These are phyloP conservation scores for Magallana ariakensis DNA, from an alignment of 1,140 invertebrate genomes.

Conservation along the genomic window DNA sequence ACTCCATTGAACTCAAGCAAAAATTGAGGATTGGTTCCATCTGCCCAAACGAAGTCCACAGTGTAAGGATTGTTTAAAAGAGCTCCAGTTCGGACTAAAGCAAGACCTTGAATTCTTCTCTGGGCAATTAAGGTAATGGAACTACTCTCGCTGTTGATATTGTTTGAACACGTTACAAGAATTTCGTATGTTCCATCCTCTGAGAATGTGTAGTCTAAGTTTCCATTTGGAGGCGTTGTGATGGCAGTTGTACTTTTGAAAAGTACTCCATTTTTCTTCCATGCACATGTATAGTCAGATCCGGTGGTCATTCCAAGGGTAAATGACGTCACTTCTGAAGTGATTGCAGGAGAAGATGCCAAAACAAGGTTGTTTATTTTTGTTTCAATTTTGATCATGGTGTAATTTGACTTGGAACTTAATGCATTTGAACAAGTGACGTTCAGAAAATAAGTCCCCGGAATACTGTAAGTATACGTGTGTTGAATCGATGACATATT, in stretches of 20 bases:
- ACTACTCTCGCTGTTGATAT: slow-evolving; percentile 46
- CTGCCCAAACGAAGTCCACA: slow-evolving; percentile 56
- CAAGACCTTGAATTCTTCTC: slow-evolving; percentile 60
- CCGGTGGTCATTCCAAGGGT: slow-evolving; percentile 60
- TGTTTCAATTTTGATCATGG: slow-evolving; percentile 59
- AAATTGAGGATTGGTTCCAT: slow-evolving; percentile 56
- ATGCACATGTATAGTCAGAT: slow-evolving; percentile 65
- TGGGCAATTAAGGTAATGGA: slow-evolving; percentile 47
- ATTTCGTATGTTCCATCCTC: slow-evolving; percentile 48
- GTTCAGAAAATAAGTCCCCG: slow-evolving; percentile 58
- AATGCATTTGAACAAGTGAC: slow-evolving; percentile 62
- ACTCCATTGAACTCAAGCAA: slow-evolving; percentile 54
- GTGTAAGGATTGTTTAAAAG: slow-evolving; percentile 34
- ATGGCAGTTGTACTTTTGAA: slow-evolving; percentile 30
- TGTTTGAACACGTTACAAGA: slow-evolving; percentile 61
- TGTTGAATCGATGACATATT: slow-evolving; percentile 45
- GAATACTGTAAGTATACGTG: slow-evolving; percentile 38
- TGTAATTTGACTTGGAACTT: slow-evolving; percentile 66
- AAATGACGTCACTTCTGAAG: slow-evolving; percentile 35
- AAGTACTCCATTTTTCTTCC: slow-evolving; percentile 58
- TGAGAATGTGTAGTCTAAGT: slow-evolving; percentile 53
- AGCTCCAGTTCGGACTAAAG: slow-evolving; percentile 57
- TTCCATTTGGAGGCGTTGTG: slow-evolving; percentile 38
- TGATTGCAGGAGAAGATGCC: slow-evolving; percentile 1
- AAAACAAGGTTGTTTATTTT: slow-evolving; percentile 54